A percentile compares a stretch with the other conserved stretches of the same genome.
Conservation (phyloP, 2,888 invertebrate species). For the Drosophila mimica region DNA sequence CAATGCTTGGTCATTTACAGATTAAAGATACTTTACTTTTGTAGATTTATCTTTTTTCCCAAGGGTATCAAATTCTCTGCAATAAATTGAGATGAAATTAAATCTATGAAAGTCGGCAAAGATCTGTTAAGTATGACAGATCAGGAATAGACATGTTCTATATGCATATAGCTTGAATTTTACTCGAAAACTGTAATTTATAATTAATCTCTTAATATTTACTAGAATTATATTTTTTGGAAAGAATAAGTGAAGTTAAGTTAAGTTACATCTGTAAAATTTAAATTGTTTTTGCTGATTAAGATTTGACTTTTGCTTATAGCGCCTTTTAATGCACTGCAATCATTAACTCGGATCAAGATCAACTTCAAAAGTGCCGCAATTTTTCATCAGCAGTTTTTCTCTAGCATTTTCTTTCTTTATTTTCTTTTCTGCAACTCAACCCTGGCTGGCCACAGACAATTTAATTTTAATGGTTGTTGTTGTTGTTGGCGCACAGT, state of each 20-base stretch:
- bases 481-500: constrained; percentile 52
- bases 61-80: neutral
- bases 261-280: neutral
- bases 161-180: neutral
- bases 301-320: neutral
- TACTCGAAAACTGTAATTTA: neutral
- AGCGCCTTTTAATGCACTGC: constrained; percentile 25
- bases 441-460: constrained; percentile 55
- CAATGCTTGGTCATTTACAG: neutral
- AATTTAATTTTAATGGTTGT: constrained; percentile 72
- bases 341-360: constrained; percentile 45
- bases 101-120: neutral
- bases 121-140: neutral
- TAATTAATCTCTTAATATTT: neutral
- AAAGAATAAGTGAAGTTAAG: neutral
- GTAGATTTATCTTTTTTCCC: neutral
- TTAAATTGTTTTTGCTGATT: neutral
- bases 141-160: neutral
- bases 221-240: neutral
- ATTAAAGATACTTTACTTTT: neutral
- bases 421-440: neutral
- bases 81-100: neutral
- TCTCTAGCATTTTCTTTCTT: constrained; percentile 4
- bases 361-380: constrained; percentile 42
- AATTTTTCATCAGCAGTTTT: constrained; percentile 34